phyloP scores from a whole-genome alignment of 2,113 vertebrate genomes.

The Naja naja region DNA sequence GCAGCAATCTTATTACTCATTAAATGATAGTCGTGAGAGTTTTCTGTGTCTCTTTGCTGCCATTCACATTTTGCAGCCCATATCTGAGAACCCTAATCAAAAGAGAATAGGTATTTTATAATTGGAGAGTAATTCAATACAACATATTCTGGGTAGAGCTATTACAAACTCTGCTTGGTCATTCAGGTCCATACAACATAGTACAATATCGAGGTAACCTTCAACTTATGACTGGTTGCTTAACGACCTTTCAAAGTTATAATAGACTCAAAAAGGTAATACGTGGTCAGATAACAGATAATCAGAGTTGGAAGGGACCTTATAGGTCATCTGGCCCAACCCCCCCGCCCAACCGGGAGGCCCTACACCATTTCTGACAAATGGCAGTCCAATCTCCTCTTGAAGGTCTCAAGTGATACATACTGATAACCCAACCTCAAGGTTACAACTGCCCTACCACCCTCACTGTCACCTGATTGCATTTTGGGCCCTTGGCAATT shows the following conservation, averaged over 20 bases:
- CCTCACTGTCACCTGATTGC: neutral
- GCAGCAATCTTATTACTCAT: neutral
- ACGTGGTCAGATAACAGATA: too few relatives aligned
- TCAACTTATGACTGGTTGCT: too few relatives aligned
- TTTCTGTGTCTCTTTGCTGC: neutral
- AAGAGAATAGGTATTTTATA: neutral
- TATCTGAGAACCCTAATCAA: neutral
- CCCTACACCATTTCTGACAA: too few relatives aligned
- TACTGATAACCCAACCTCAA: neutral
- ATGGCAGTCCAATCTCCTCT: too few relatives aligned
- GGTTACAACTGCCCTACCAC: neutral
- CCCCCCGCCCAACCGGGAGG: too few relatives aligned
- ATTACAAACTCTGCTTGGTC: neutral
- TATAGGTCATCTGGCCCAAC: too few relatives aligned
- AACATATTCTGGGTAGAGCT: neutral
- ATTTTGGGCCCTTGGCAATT: neutral
- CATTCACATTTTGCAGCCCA: neutral
- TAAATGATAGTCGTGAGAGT: neutral
- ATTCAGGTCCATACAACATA: neutral
- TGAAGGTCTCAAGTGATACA: too few relatives aligned
- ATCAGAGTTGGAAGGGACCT: too few relatives aligned
- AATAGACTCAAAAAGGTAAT: too few relatives aligned
- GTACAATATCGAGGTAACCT: neutral
- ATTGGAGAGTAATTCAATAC: neutral
- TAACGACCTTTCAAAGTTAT: too few relatives aligned